phyloP scores from a whole-genome alignment of 2,888 invertebrate species.

The Lacanobia wlatinum region DNA sequence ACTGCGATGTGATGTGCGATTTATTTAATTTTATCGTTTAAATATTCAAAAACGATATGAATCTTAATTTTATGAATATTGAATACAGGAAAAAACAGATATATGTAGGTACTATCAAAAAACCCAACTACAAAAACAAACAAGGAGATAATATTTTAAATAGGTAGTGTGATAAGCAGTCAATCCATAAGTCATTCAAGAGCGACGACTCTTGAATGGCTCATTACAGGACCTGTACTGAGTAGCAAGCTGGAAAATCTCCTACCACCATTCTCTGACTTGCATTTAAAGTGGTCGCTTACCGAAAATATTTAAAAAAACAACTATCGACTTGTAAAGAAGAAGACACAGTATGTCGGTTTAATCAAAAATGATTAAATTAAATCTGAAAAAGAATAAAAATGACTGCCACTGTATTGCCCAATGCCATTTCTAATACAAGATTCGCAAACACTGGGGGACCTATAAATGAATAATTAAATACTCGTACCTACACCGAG shows the following conservation, averaged over 20 bases:
- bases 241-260: background rate
- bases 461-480: too few relatives aligned
- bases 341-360: background rate
- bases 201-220: too few relatives aligned
- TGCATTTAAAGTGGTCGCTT: background rate
- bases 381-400: background rate
- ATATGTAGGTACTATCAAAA: background rate
- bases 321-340: background rate
- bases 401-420: too few relatives aligned
- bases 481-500: too few relatives aligned
- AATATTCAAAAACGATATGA: background rate
- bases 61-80: background rate
- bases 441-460: too few relatives aligned
- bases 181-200: background rate
- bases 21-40: constrained; percentile 7
- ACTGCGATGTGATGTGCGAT: too few relatives aligned
- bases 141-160: background rate
- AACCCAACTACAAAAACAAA: background rate
- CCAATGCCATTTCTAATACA: too few relatives aligned
- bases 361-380: background rate
- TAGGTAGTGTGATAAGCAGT: background rate
- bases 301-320: background rate
- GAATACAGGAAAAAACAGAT: background rate
- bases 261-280: background rate
- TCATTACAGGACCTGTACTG: background rate